Conservation (phyloP, 2,113 vertebrate species). For the Siniperca chuatsi region DNA sequence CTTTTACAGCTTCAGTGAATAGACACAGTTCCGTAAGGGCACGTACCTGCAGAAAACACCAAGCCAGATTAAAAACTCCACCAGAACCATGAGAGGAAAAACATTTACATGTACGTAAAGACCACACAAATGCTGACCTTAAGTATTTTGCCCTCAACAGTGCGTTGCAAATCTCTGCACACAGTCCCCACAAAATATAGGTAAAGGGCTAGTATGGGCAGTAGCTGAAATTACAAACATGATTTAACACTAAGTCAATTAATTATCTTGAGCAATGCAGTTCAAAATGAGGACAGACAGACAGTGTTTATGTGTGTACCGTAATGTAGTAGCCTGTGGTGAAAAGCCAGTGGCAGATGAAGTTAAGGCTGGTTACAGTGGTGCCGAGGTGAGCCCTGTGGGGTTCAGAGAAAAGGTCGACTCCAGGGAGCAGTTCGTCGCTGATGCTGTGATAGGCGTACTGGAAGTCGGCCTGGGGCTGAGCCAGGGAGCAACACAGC, state of each 20-base stretch:
- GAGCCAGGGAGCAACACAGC: conserved; percentile 88
- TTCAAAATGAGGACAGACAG: neutral
- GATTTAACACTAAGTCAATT: neutral
- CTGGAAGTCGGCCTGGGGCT: conserved; percentile 86
- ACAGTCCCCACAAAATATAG: conserved; percentile 88
- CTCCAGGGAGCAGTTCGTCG: conserved; percentile 88
- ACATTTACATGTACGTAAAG: neutral
- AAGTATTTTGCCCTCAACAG: conserved; percentile 88
- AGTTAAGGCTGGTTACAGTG: conserved; percentile 88
- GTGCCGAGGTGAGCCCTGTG: conserved; percentile 84
- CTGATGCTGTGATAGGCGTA: conserved; percentile 87
- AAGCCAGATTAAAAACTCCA: conserved; percentile 2
- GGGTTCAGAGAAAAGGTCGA: conserved; percentile 90
- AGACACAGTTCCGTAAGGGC: conserved; percentile 78
- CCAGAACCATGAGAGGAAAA: neutral
- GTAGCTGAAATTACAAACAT: conserved; percentile 83
- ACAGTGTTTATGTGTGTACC: conserved; percentile 74
- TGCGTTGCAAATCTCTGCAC: conserved; percentile 88
- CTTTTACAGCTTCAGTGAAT: conserved; percentile 79
- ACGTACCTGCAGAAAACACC: conserved; percentile 62
- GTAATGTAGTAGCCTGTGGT: conserved; percentile 86
- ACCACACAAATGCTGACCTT: conserved; percentile 85
- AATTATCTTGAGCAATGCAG: neutral
- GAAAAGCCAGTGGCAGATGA: conserved; percentile 90
- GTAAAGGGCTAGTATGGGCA: conserved; percentile 91